Evolutionary conservation across 2,888 invertebrate species (phyloP).

Genomic region (Clivina fossor): DNA sequence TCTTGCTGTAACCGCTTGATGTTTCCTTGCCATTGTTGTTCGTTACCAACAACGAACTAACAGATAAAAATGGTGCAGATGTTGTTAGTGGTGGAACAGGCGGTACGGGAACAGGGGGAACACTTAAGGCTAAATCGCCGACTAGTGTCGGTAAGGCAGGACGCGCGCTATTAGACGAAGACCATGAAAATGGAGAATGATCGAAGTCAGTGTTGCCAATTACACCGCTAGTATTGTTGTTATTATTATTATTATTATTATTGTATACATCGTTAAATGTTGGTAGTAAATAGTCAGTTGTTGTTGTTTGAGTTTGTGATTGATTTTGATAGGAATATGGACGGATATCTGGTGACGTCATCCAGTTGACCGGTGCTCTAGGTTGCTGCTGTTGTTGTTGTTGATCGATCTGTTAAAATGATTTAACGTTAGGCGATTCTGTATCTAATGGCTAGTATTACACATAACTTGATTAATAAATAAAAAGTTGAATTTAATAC

Average conservation of each 20-base stretch:
- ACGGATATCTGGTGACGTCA: slow-evolving; percentile 60
- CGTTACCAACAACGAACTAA: slow-evolving; percentile 57
- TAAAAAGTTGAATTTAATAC: no score
- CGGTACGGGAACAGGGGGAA: slow-evolving; percentile 37
- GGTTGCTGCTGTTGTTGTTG: slow-evolving; percentile 36
- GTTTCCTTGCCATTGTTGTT: not conserved
- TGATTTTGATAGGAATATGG: slow-evolving; percentile 40
- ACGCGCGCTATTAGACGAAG: no score
- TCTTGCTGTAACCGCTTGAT: not conserved
- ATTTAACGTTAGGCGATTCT: no score
- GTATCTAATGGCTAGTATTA: no score
- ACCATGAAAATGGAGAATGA: not conserved
- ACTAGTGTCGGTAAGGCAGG: slow-evolving; percentile 61
- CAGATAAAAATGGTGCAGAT: slow-evolving; percentile 60
- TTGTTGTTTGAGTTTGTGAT: slow-evolving; percentile 42
- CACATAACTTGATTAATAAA: no score
- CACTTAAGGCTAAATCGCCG: slow-evolving; percentile 60
- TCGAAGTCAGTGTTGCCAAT: not conserved
- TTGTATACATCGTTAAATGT: slow-evolving; percentile 51
- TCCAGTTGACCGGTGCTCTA: slow-evolving; percentile 62
- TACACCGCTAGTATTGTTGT: not conserved
- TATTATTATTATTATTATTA: not conserved
- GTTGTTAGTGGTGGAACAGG: slow-evolving; percentile 30
- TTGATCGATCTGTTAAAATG: not conserved
- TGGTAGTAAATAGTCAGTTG: slow-evolving; percentile 53